These are phyloP conservation scores for Anoplopoma fimbria DNA, from an alignment of 2,113 vertebrate genomes.

Conservation along the genomic window DNA sequence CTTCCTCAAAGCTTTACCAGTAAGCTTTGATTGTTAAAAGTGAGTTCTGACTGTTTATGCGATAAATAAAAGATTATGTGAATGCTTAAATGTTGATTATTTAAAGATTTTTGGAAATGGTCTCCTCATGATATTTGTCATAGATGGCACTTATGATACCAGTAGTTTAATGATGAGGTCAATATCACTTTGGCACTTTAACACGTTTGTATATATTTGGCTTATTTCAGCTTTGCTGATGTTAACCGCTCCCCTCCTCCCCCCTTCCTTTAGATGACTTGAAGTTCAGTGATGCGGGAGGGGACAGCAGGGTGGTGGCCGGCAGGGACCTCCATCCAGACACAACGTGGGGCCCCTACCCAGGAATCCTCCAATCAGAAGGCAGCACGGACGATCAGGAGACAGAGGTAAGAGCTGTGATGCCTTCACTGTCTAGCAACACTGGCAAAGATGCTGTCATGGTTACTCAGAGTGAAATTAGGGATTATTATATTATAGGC, in stretches of 20 bases:
- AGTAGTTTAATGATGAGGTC: not conserved
- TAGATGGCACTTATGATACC: not conserved
- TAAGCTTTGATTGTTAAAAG: not conserved
- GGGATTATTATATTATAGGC: not conserved
- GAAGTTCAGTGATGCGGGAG: slow-evolving; percentile 74
- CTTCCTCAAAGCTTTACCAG: not conserved
- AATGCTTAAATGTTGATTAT: not conserved
- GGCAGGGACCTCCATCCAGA: slow-evolving; percentile 80
- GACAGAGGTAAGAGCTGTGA: slow-evolving; percentile 61
- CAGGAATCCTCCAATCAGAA: slow-evolving; percentile 85
- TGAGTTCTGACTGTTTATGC: not conserved
- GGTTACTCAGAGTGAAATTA: not conserved
- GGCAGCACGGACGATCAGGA: slow-evolving; percentile 54
- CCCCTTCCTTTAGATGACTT: slow-evolving; percentile 81
- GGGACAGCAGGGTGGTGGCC: slow-evolving; percentile 80
- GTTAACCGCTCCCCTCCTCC: not conserved
- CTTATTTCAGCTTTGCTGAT: not conserved
- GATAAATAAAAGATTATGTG: not conserved
- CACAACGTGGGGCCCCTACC: slow-evolving; percentile 90
- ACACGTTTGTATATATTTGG: no score
- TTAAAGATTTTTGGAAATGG: not conserved
- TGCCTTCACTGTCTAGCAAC: not conserved
- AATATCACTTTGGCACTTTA: not conserved
- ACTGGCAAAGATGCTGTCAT: not conserved
- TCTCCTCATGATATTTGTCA: not conserved